Conservation (phyloP, 2,888 invertebrate genomes). For the Tenthredo notha region DNA sequence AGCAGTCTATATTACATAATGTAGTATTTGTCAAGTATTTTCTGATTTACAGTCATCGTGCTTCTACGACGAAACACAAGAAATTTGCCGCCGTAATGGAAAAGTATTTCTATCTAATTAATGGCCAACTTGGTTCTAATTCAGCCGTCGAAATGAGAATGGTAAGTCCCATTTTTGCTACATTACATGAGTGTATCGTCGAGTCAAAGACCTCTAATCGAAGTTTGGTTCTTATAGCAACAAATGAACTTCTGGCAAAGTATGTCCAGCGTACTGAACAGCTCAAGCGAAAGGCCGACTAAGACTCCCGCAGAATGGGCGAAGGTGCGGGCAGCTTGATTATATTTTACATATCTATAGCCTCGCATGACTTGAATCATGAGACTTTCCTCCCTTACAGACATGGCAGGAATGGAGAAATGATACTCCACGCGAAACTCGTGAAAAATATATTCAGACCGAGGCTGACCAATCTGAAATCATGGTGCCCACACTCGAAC, state of each 20-base stretch:
- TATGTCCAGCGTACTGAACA: slow-evolving; percentile 4
- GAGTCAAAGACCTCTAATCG: not conserved
- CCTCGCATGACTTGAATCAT: not conserved
- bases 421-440: not conserved
- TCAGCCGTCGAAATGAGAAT: not conserved
- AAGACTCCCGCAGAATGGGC: slow-evolving; percentile 19
- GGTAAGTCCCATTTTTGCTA: not conserved
- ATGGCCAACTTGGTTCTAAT: not conserved
- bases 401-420: not conserved
- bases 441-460: not conserved
- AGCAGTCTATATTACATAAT: not conserved
- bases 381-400: not conserved
- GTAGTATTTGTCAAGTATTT: not conserved
- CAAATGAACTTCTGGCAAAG: slow-evolving; percentile 2
- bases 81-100: not conserved
- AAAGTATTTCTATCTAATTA: not conserved
- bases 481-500: not conserved
- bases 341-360: not conserved
- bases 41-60: not conserved
- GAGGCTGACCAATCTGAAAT: not conserved
- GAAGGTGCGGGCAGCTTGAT: not conserved
- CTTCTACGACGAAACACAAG: not conserved
- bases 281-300: not conserved
- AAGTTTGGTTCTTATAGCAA: not conserved
- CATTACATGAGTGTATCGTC: not conserved